These are phyloP conservation scores for Bergia puertoricense DNA, from an alignment of 92 coral and sea anemone species.

Conservation along the genomic window DNA sequence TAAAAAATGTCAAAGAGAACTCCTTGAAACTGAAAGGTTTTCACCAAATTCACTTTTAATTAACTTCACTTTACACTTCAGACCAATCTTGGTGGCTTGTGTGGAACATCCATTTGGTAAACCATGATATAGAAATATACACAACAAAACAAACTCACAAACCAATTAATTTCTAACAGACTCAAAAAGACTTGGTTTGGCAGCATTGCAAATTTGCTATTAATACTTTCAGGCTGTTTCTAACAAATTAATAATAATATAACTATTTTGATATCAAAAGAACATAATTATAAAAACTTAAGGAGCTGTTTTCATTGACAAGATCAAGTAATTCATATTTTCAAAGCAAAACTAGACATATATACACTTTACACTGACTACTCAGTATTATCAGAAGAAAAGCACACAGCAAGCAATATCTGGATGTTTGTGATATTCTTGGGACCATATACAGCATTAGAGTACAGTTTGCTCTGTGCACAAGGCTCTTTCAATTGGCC, in stretches of 20 bases:
- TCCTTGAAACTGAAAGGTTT: no score
- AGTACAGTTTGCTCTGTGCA: constrained; percentile 5
- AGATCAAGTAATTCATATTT: no score
- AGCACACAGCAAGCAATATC: not conserved
- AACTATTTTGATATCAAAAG: not conserved
- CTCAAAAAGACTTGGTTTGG: no score
- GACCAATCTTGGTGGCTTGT: no score
- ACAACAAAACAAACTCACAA: no score
- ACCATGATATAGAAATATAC: no score
- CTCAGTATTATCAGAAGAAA: constrained; percentile 19
- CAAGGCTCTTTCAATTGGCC: constrained; percentile 21
- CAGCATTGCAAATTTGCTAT: no score
- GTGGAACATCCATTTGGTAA: no score
- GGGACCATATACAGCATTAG: constrained; percentile 18
- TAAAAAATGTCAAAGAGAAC: no score
- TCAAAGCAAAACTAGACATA: not conserved
- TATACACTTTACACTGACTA: constrained; percentile 1
- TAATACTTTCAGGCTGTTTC: not conserved
- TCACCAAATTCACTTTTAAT: not conserved
- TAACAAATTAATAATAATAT: not conserved
- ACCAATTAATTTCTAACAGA: no score
- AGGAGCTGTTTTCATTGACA: not conserved
- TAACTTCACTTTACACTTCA: no score
- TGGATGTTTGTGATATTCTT: not conserved
- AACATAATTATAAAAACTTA: no score